Conservation (phyloP, 2,113 vertebrate genomes). For the Pterophyllum scalare region DNA sequence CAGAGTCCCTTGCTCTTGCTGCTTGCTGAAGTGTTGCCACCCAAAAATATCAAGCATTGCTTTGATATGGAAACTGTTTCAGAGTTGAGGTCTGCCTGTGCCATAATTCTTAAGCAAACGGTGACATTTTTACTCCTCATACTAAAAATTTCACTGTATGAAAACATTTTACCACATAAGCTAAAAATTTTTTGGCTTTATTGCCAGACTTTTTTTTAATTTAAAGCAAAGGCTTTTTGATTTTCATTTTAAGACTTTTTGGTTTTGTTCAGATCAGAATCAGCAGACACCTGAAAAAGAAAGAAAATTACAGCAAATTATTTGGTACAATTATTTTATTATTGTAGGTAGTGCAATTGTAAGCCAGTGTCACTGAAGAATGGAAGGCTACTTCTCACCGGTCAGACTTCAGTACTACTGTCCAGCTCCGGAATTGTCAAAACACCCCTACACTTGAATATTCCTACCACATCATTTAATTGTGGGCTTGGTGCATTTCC, state of each 20-base stretch:
- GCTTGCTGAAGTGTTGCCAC: neutral
- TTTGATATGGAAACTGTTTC: neutral
- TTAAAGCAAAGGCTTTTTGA: no score
- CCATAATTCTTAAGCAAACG: neutral
- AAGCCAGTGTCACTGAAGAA: neutral
- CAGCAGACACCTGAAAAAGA: neutral
- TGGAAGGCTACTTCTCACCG: neutral
- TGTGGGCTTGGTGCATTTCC: neutral
- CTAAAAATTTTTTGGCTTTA: neutral
- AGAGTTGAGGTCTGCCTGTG: neutral
- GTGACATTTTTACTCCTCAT: neutral
- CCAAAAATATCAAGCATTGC: neutral
- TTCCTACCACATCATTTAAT: neutral
- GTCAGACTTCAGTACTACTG: neutral
- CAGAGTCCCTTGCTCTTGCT: neutral
- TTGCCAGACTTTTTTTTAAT: neutral
- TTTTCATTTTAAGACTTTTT: neutral
- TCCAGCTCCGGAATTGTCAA: neutral
- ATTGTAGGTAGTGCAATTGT: neutral
- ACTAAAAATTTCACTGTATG: neutral
- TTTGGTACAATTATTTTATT: neutral
- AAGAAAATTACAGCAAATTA: neutral
- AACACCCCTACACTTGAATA: slow-evolving; percentile 1
- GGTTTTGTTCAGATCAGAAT: neutral
- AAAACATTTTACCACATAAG: neutral